Conservation (phyloP, 2,797 vertebrate genomes). For the Garrulus glandarius region DNA sequence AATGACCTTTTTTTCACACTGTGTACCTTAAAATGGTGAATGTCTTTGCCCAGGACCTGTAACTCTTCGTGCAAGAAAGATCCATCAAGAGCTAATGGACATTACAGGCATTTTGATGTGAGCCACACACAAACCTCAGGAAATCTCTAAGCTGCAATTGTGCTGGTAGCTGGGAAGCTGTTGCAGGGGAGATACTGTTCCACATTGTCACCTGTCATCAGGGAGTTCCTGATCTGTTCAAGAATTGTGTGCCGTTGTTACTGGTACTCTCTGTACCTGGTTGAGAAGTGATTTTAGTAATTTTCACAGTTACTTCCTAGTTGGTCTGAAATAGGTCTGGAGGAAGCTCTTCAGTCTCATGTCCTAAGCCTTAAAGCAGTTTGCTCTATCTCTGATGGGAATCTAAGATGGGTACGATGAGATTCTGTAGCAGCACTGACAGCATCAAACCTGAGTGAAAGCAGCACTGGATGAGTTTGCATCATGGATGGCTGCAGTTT, state of each 20-base stretch:
- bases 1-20: neutral
- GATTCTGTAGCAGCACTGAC: neutral
- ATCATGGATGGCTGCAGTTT: neutral
- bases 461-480: neutral
- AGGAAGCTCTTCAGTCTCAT: neutral
- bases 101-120: neutral
- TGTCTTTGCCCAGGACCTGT: neutral
- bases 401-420: neutral
- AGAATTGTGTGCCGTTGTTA: neutral
- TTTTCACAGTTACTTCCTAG: neutral
- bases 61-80: neutral
- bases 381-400: neutral
- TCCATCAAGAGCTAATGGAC: neutral
- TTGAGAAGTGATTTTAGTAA: neutral
- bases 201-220: accelerated
- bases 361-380: neutral
- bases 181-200: neutral
- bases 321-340: neutral
- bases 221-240: neutral
- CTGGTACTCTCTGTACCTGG: neutral
- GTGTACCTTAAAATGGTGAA: neutral
- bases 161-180: neutral
- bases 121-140: neutral
- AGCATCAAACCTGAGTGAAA: neutral
- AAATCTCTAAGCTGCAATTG: neutral